A percentile compares a stretch with the other conserved stretches of the same genome.
These are phyloP conservation scores for Apotomis turbidana DNA, from an alignment of 2,888 invertebrate genomes.

Conservation along the genomic window DNA sequence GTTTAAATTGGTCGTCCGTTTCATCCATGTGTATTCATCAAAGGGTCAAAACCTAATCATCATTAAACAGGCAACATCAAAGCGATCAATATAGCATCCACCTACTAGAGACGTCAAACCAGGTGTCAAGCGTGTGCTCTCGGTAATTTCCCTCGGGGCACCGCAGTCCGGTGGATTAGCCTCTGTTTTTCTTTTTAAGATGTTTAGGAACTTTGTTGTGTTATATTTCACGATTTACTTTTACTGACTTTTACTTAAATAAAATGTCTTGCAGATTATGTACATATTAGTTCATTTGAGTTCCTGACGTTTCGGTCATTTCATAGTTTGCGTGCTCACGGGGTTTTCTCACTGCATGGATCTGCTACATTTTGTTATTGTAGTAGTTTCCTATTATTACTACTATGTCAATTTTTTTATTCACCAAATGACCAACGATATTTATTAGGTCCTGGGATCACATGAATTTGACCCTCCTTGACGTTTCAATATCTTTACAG, in stretches of 20 bases:
- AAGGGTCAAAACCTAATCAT: conserved; percentile 38
- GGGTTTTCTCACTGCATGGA: no score
- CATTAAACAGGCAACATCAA: conserved; percentile 32
- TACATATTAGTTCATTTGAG: no score
- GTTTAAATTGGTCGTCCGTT: neutral
- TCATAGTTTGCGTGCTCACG: no score
- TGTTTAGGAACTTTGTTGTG: conserved; percentile 20
- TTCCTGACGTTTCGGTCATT: no score
- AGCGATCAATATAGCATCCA: conserved; percentile 52
- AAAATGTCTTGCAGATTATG: no score
- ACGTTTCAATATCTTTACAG: no score
- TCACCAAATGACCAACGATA: no score
- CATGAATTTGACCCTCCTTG: no score
- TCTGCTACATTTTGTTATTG: no score
- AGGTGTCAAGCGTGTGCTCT: conserved; percentile 56
- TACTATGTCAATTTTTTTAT: no score
- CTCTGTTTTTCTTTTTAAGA: conserved; percentile 58
- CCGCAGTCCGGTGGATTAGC: conserved; percentile 58
- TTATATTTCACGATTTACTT: neutral
- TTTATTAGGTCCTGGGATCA: no score
- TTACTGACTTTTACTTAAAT: neutral
- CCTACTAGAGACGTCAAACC: conserved; percentile 65
- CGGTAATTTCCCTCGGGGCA: conserved; percentile 68
- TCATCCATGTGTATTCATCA: conserved; percentile 16
- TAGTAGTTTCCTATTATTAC: no score